These are phyloP conservation scores for Apamea anceps DNA, from an alignment of 2,888 invertebrate genomes.

Conservation along the genomic window DNA sequence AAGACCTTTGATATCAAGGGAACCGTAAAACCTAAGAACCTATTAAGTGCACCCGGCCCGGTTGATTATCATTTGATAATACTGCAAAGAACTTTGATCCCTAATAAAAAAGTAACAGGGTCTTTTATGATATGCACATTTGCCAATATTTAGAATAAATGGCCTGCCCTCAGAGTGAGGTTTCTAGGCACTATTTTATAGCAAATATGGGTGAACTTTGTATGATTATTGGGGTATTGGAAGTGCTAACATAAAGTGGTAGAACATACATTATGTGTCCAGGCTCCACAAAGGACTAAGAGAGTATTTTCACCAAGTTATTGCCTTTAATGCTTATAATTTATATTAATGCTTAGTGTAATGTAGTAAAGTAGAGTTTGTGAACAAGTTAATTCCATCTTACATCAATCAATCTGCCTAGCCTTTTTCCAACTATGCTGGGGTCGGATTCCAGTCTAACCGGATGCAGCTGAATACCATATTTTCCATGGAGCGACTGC, in stretches of 20 bases:
- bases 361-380: not conserved
- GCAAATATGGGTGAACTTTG: constrained; percentile 26
- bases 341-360: not conserved
- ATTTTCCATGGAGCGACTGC: too few relatives aligned
- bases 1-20: constrained; percentile 55
- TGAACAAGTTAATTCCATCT: not conserved
- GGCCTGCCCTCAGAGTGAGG: constrained; percentile 21
- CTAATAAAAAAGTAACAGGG: fast-evolving
- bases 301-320: not conserved
- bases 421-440: too few relatives aligned
- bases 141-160: constrained; percentile 15
- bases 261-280: not conserved
- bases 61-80: constrained; percentile 11
- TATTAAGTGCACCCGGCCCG: constrained; percentile 61
- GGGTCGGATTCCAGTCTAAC: too few relatives aligned
- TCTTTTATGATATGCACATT: not conserved
- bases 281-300: not conserved
- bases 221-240: constrained; percentile 18
- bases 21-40: constrained; percentile 60
- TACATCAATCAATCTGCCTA: too few relatives aligned
- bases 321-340: not conserved
- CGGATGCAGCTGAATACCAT: too few relatives aligned
- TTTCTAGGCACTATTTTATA: constrained; percentile 23
- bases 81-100: constrained; percentile 15
- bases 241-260: constrained; percentile 18